Evolutionary conservation across 2,888 invertebrate species (phyloP), one percentile per base, ranked within the genome.

Genomic region (Noctuana brunneofusca): DNA sequence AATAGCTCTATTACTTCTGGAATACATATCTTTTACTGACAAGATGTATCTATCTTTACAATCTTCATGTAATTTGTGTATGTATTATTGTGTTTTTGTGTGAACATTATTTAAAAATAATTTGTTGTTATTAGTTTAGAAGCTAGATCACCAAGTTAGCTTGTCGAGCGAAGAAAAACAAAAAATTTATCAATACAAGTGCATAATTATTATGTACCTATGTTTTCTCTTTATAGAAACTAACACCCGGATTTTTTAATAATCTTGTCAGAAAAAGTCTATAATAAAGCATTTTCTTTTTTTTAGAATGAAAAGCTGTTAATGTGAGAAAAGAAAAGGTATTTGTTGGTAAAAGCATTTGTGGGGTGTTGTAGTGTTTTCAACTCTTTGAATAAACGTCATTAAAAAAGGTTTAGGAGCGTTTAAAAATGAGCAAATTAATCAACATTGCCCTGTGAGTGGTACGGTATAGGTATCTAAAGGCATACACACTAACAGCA

Each of bases 391-490:
- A 43, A 43, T 18, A 43, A 43, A 43, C 1, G 43, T 6, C 14
- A 38, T 43, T 43, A 18, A 18, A 18, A n/a, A 43, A 8, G 18
- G 8, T 18, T 43, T 18, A 18, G 43, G 43, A 2, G 43, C 4
- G 18, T 43, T 43, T 9, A 43, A 43, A 43, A 43, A 18, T 43
- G 16, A 18, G 8, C 43, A 43, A 38, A 38, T 38, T 38, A 43
- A 18, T 43, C 43, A 18, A 43, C 41, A 43, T 8, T 43, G 41
- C 41, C 11, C 11, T n/a, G n/a, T 9, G 4, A 8, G 35, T 35
- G 9, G n/a, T n/a, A n/a, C n/a, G n/a, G n/a, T n/a, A n/a, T n/a
- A 24, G 6, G 6, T 24, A 24, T 3, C 24, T 2, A 24, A 24
- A 24, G 6, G 24, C 24, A 24, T 24, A 24, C 6, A 4, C 6